Evolutionary conservation across 2,888 invertebrate genomes (phyloP).

Genomic region (Drosophila rubida): DNA sequence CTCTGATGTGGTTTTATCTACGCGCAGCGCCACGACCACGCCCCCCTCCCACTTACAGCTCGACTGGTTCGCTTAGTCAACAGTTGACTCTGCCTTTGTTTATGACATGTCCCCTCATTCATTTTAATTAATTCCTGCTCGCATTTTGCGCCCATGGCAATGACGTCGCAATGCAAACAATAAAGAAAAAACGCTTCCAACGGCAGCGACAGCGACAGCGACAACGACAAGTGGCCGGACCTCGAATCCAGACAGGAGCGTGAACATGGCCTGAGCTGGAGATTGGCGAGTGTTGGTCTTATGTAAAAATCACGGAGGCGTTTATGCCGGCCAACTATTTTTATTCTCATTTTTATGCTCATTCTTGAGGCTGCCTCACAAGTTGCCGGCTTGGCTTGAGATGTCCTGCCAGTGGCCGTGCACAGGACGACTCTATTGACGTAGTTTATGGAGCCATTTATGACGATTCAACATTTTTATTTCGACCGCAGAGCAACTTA

Average conservation of each 20-base stretch:
- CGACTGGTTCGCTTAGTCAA: slow-evolving; percentile 71
- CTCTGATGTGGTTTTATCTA: slow-evolving; percentile 77
- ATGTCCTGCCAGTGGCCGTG: slow-evolving; percentile 26
- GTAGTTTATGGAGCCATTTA: slow-evolving; percentile 81
- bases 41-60: not conserved
- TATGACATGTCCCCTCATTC: slow-evolving; percentile 82
- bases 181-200: slow-evolving; percentile 46
- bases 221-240: slow-evolving; percentile 38
- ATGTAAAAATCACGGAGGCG: slow-evolving; percentile 80
- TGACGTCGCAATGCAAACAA: slow-evolving; percentile 76
- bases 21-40: slow-evolving; percentile 29
- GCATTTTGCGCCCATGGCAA: slow-evolving; percentile 76
- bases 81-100: slow-evolving; percentile 77
- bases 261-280: slow-evolving; percentile 17
- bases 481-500: slow-evolving; percentile 76
- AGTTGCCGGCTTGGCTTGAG: slow-evolving; percentile 51
- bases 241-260: slow-evolving; percentile 22
- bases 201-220: slow-evolving; percentile 6
- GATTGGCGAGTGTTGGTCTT: slow-evolving; percentile 44
- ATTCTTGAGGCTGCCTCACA: slow-evolving; percentile 58
- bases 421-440: slow-evolving; percentile 61
- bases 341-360: slow-evolving; percentile 76
- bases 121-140: slow-evolving; percentile 78
- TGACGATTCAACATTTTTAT: slow-evolving; percentile 82
- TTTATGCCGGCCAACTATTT: slow-evolving; percentile 78